Evolutionary conservation across 1,140 invertebrate genomes (phyloP), one percentile per base, ranked within the genome.

Genomic region (Musca domestica): DNA sequence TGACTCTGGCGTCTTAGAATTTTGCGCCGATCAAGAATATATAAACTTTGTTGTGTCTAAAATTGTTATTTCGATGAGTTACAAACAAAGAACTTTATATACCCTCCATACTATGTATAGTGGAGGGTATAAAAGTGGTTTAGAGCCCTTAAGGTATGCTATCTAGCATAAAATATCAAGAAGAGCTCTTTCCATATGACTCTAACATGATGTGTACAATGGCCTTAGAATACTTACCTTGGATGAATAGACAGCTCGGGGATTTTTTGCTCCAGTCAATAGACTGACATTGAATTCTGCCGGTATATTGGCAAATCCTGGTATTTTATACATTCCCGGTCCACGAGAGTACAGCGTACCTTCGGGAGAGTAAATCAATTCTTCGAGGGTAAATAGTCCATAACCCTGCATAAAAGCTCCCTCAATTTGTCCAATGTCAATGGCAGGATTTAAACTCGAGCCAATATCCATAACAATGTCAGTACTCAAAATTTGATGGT

Each of bases 391-490:
- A 76, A 92, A 95, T 52, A 96, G 78, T 15, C 95, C 95, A 75
- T 94, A 93, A 0, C 95, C 95, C 86, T 96, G 95, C 67, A 92
- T 86, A 76, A 95, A 96, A 0, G 85, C 95, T 27, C 95, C 95
- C 85, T 97, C 95, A 19, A 97, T 89, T 84, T 97, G 95, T 0
- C 95, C 95, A 74, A 97, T 92, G 75, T 98, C 95, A 73, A 97
- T 94, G 0, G 94, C 93, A 20, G 95, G 95, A 83, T 97, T 97
- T 25, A 97, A 81, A 83, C 92, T 95, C 71, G 92, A 87, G 25
- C 86, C 87, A 63, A 96, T 84, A 84, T 97, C 95, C 94, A 96
- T 96, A 0, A 97, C 93, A 73, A 98, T 96, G 75, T 97, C 92
- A 7, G 91, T 91, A 75, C 89, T 85, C 54, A 94, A 74, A 7